phyloP scores from a whole-genome alignment of 2,113 vertebrate species.

The Vicugna pacos region DNA sequence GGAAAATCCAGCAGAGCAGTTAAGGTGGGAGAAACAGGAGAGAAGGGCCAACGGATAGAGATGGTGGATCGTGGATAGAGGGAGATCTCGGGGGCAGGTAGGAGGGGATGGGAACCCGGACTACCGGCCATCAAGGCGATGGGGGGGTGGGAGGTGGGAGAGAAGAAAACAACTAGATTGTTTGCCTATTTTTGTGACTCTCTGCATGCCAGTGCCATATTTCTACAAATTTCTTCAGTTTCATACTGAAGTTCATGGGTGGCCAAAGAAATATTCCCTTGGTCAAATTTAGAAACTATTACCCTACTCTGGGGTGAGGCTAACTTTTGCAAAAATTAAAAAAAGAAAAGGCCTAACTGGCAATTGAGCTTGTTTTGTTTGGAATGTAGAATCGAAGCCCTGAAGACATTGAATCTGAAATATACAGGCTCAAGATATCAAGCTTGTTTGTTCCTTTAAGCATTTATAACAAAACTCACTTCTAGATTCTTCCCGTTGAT shows the following conservation, averaged over 20 bases:
- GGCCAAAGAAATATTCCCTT: constrained; percentile 2
- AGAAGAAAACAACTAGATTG: neutral
- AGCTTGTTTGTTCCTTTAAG: neutral
- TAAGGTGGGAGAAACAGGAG: neutral
- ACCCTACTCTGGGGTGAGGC: neutral
- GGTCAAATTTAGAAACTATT: constrained; percentile 37
- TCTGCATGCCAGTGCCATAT: neutral
- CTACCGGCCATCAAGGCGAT: neutral
- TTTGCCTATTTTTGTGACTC: neutral
- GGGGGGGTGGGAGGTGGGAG: neutral
- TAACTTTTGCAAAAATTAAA: constrained; percentile 16
- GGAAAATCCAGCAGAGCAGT: neutral
- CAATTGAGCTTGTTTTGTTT: constrained; percentile 49
- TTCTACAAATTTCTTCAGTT: neutral
- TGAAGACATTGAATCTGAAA: neutral
- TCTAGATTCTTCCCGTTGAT: constrained; percentile 5
- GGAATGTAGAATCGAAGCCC: neutral
- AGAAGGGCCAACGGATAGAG: neutral
- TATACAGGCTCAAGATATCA: neutral
- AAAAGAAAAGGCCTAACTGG: constrained; percentile 12
- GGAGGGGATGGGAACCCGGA: neutral
- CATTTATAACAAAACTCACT: constrained; percentile 6
- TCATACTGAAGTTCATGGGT: constrained; percentile 23
- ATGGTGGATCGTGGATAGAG: neutral
- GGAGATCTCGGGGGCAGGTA: neutral